phyloP scores from a whole-genome alignment of 2,113 vertebrate species.

The Oryctolagus cuniculus region mOryCun1.1 NC_091440.1:137213501-137214000 shows the following conservation, averaged over 20 bases:
- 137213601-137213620: slow-evolving; percentile 90
- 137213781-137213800: slow-evolving; percentile 91
- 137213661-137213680: slow-evolving; percentile 95
- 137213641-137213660: slow-evolving; percentile 95
- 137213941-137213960: slow-evolving; percentile 87
- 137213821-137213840: slow-evolving; percentile 94
- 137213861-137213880: slow-evolving; percentile 88
- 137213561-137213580: slow-evolving; percentile 92
- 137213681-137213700: slow-evolving; percentile 89
- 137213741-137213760: slow-evolving; percentile 94
- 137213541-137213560: slow-evolving; percentile 87
- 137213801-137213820: slow-evolving; percentile 94
- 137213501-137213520: slow-evolving; percentile 91
- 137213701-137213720: slow-evolving; percentile 89
- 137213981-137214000: slow-evolving; percentile 89
- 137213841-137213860: slow-evolving; percentile 89
- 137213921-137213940: slow-evolving; percentile 91
- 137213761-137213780: slow-evolving; percentile 88
- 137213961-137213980: slow-evolving; percentile 98
- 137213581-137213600: slow-evolving; percentile 92
- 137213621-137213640: slow-evolving; percentile 91
- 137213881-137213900: slow-evolving; percentile 94
- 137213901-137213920: slow-evolving; percentile 93
- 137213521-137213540: slow-evolving; percentile 86
- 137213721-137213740: slow-evolving; percentile 93